Conservation (phyloP, 2,797 vertebrate species). For the Lemur catta region DNA sequence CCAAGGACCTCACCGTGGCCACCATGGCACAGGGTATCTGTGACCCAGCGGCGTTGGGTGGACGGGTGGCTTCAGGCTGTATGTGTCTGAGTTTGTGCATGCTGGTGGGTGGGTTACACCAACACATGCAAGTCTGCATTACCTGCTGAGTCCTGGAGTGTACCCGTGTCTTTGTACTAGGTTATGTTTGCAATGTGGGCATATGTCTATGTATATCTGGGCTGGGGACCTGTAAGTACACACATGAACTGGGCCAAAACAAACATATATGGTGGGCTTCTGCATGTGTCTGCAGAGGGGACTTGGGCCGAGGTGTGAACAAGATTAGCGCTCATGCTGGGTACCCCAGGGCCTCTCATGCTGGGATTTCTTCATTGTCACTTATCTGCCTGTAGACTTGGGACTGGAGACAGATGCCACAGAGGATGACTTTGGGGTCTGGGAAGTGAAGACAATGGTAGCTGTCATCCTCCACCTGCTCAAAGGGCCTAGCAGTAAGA, state of each 20-base stretch:
- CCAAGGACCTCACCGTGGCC: slow-evolving; percentile 88
- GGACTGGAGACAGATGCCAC: slow-evolving; percentile 88
- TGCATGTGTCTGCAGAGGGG: background rate
- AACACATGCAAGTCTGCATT: background rate
- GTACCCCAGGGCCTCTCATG: background rate
- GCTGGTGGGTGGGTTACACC: background rate
- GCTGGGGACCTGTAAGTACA: background rate
- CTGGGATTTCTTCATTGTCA: slow-evolving; percentile 32
- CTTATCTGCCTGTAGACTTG: slow-evolving; percentile 84
- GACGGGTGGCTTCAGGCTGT: background rate
- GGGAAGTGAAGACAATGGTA: slow-evolving; percentile 94
- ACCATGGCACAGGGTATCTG: slow-evolving; percentile 97
- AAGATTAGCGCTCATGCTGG: background rate
- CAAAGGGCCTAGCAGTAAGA: slow-evolving; percentile 90
- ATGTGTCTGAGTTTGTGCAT: background rate
- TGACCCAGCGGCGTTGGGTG: slow-evolving; percentile 32
- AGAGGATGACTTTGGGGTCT: slow-evolving; percentile 89
- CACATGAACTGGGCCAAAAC: background rate
- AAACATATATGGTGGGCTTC: background rate
- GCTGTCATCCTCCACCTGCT: slow-evolving; percentile 89
- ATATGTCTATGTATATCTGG: background rate
- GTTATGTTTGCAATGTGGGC: background rate
- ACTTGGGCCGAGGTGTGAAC: background rate
- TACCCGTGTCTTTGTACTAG: background rate
- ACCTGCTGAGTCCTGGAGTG: background rate